Base-by-base conservation (phyloP, 2,888 invertebrate genomes). In the Xestia sexstrigata region DNA sequence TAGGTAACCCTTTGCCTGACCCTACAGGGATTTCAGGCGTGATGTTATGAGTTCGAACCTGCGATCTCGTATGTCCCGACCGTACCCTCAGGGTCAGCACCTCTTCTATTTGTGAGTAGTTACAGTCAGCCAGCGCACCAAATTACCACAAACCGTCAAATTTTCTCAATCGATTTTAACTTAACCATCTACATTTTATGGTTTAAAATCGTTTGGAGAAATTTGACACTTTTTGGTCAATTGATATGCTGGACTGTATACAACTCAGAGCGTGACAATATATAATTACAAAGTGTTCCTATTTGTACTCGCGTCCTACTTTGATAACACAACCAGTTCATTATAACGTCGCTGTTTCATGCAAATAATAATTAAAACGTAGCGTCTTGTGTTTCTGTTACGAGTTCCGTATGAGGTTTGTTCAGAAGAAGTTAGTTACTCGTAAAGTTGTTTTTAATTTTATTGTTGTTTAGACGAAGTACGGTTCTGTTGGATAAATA, bases 311-410 rank as follows among this genome's bases (percentile, higher is more conserved):
- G 35, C 35, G 79, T 20, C 55, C 79, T 63, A 84, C 62, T 79
- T 78, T 65, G n/a, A 23, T 52, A 63, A 47, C 23, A 70, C 15
- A 55, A 76, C 9, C n/a, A 49, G 72, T 81, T 81, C 47, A 79
- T 83, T 78, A 80, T 30, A 83, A 78, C n/a, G 26, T 26, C 15
- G 63, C n/a, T 52, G 58, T 76, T 60, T 2, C 45, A 23, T 63
- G 49, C 58, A 79, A 79, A 84, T 81, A 72, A 52, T 79, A 71
- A 80, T 79, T 71, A 67, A 67, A 68, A 65, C 47, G n/a, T 20
- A 30, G 23, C 62, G 47, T 67, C 63, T 70, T 83, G 47, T 62
- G 39, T 58, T 62, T 20, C 20, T 30, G 60, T 9, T 20, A 0
- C 30, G 60, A 65, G 65, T 42, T 42, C 6, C 42, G 4, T 42